These are phyloP conservation scores for Porites lobata DNA, from an alignment of 92 coral and sea anemone genomes.

Conservation along the genomic window DNA sequence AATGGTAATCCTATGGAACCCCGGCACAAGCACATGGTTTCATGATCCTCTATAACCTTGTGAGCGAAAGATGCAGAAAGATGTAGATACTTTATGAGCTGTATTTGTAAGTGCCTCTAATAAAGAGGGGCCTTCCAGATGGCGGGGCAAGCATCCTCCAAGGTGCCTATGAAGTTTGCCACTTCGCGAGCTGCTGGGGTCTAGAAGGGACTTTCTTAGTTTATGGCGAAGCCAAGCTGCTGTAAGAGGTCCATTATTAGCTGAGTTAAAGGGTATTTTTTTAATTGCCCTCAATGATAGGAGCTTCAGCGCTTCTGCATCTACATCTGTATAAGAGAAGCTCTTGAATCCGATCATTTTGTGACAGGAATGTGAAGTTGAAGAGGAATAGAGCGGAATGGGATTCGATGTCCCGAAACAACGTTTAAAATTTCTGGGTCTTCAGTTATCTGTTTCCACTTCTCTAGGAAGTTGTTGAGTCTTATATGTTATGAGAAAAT, in stretches of 20 bases:
- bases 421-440: slow-evolving; percentile 29
- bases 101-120: slow-evolving; percentile 44
- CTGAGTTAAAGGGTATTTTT: neutral
- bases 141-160: slow-evolving; percentile 50
- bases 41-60: neutral
- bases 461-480: neutral
- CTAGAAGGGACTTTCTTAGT: slow-evolving; percentile 26
- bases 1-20: neutral
- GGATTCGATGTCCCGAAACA: slow-evolving; percentile 24
- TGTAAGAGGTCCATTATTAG: slow-evolving; percentile 25
- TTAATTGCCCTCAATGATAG: too few relatives aligned
- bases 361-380: slow-evolving; percentile 2
- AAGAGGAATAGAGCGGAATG: slow-evolving; percentile 13
- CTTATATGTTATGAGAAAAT: slow-evolving; percentile 23
- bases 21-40: slow-evolving; percentile 1
- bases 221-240: slow-evolving; percentile 44
- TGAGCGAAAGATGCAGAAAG: neutral
- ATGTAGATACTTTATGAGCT: slow-evolving; percentile 26
- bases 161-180: slow-evolving; percentile 38
- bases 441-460: neutral
- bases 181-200: slow-evolving; percentile 2
- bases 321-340: too few relatives aligned
- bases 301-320: too few relatives aligned
- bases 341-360: neutral
- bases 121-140: slow-evolving; percentile 59